Percentiles rank a stretch among this genome's conserved stretches.
Conservation (phyloP, 2,888 invertebrate species). For the Hypomecis atomaria region DNA sequence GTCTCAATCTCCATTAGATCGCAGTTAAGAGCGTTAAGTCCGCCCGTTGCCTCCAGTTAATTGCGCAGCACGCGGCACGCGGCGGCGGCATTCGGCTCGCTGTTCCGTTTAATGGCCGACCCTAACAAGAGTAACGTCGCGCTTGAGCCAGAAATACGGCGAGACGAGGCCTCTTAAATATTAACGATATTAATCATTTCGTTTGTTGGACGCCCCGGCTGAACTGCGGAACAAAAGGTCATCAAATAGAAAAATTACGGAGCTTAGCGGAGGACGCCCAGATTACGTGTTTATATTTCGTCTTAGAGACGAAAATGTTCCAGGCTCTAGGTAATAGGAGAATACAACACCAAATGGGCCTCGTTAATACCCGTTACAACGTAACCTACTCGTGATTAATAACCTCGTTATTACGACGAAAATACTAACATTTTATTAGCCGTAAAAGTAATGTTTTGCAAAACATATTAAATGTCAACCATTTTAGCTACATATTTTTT, state of each 20-base stretch:
- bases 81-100: background rate
- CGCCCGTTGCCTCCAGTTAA: background rate
- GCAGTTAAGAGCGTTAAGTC: background rate
- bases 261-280: conserved; percentile 1
- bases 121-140: conserved; percentile 12
- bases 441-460: no score
- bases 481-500: no score
- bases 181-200: conserved; percentile 14
- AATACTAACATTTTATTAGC: no score
- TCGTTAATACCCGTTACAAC: no score
- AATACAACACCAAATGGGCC: no score
- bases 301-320: no score
- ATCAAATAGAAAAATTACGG: conserved; percentile 5
- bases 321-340: no score
- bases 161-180: conserved; percentile 6
- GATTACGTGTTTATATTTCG: background rate
- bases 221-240: conserved; percentile 1
- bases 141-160: conserved; percentile 21
- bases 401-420: no score
- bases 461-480: no score
- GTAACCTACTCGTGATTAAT: no score
- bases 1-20: background rate
- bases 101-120: conserved; percentile 5
- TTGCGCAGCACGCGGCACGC: background rate
- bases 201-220: background rate